A percentile compares a stretch with the other conserved stretches of the same genome.
These are phyloP conservation scores for Macrophya alboannulata DNA, from an alignment of 2,888 invertebrate genomes.

Conservation along the genomic window DNA sequence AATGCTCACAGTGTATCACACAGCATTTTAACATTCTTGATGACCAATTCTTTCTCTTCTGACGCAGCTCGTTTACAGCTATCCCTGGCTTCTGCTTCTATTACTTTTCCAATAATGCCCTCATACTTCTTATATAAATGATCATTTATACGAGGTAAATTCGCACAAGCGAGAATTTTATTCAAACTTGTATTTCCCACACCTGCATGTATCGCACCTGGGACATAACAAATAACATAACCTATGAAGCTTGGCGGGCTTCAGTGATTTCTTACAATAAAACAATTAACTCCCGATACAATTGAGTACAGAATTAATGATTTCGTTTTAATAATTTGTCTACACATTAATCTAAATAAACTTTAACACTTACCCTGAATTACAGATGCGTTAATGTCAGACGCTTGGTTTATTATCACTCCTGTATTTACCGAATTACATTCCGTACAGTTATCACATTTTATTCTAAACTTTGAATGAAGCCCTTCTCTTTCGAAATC, in stretches of 20 bases:
- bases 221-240: slow-evolving; percentile 39
- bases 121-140: slow-evolving; percentile 55
- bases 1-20: slow-evolving; percentile 47
- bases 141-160: slow-evolving; percentile 56
- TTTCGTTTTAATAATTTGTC: slow-evolving; percentile 36
- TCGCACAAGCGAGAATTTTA: slow-evolving; percentile 57
- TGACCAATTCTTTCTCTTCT: slow-evolving; percentile 44
- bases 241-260: slow-evolving; percentile 38
- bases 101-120: slow-evolving; percentile 35
- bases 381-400: slow-evolving; percentile 53
- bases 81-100: slow-evolving; percentile 47
- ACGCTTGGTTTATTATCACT: slow-evolving; percentile 34
- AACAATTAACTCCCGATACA: slow-evolving; percentile 35
- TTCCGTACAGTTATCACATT: slow-evolving; percentile 47
- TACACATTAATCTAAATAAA: slow-evolving; percentile 25
- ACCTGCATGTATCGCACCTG: slow-evolving; percentile 57
- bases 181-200: slow-evolving; percentile 50
- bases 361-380: slow-evolving; percentile 33
- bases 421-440: slow-evolving; percentile 44
- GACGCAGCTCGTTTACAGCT: slow-evolving; percentile 50
- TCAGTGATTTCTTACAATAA: slow-evolving; percentile 42
- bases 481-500: slow-evolving; percentile 41
- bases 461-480: slow-evolving; percentile 39
- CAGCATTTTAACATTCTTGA: slow-evolving; percentile 45
- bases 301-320: slow-evolving; percentile 34